Conservation (phyloP, 2,113 vertebrate species). For the Siniperca chuatsi region DNA sequence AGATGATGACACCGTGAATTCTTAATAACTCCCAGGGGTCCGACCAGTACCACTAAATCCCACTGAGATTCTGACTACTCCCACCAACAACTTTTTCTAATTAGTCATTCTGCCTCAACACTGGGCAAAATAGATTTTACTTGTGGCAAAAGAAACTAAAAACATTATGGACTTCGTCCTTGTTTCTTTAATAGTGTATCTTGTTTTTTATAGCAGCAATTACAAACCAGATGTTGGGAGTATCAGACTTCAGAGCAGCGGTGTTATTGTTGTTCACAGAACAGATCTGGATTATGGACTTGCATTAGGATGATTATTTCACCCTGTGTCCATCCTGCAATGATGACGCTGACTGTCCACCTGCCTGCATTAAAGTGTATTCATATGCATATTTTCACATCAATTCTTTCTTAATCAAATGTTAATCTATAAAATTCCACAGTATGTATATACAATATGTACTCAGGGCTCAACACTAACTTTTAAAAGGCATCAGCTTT, state of each 20-base stretch:
- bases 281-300: neutral
- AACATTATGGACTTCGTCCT: neutral
- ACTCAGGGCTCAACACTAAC: no score
- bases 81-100: neutral
- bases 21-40: neutral
- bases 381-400: neutral
- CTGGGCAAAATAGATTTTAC: neutral
- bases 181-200: neutral
- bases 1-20: neutral
- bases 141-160: neutral
- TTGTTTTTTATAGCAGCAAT: neutral
- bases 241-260: neutral
- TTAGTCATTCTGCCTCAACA: neutral
- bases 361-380: neutral
- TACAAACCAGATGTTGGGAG: constrained; percentile 12
- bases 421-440: neutral
- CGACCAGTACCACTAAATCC: neutral
- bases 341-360: neutral
- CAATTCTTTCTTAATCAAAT: neutral
- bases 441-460: neutral
- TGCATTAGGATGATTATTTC: constrained; percentile 2
- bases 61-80: neutral
- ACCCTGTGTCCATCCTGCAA: neutral
- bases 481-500: no score
- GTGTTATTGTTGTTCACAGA: neutral